Evolutionary conservation across 1,140 invertebrate genomes (phyloP).

Genomic region (Sipha flava): DNA sequence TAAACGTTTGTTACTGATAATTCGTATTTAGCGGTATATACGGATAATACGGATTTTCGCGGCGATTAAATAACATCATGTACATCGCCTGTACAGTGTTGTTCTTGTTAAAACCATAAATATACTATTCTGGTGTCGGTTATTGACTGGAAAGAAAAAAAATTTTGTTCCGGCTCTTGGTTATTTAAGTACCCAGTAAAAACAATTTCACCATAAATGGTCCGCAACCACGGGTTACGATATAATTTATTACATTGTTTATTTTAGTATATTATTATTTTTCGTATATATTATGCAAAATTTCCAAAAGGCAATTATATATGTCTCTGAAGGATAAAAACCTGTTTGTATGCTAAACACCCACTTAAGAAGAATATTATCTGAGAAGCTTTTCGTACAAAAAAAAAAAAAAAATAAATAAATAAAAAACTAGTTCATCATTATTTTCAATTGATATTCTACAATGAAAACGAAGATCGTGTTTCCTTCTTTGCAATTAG

Average conservation of each 20-base stretch:
- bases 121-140: no score
- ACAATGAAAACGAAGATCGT: no score
- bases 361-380: background rate
- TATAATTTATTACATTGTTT: constrained; percentile 1
- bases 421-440: background rate
- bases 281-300: background rate
- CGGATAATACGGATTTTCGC: no score
- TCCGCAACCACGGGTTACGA: background rate
- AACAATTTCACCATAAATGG: background rate
- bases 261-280: constrained; percentile 1
- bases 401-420: no score
- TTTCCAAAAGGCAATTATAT: background rate
- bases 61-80: no score
- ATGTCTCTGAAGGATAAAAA: background rate
- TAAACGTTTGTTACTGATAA: no score
- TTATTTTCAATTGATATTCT: no score
- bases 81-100: no score
- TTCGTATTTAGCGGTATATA: no score
- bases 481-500: no score
- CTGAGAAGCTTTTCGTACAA: background rate
- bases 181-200: background rate
- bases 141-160: no score
- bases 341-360: background rate
- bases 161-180: background rate
- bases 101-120: no score